Conservation (phyloP, 1,140 invertebrate species). For the Caenorhabditis inopinata region DNA sequence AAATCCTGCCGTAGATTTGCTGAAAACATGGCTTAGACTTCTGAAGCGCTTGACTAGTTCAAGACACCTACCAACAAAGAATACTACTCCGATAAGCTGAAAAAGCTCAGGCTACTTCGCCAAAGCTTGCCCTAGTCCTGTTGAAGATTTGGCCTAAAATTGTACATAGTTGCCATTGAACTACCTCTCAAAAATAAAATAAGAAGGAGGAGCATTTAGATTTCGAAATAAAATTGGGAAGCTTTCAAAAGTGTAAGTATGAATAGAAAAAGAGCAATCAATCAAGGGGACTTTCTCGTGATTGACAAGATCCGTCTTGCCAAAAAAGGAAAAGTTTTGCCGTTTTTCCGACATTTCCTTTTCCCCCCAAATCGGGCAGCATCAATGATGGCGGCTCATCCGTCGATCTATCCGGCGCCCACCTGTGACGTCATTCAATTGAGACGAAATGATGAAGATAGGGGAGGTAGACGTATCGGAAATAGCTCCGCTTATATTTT, state of each 20-base stretch:
- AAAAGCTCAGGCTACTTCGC: too few species aligned
- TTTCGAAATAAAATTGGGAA: too few species aligned
- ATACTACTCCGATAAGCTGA: too few species aligned
- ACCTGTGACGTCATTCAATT: slow-evolving; percentile 5
- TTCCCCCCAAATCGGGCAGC: background rate
- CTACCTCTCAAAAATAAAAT: too few species aligned
- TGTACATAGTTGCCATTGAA: too few species aligned
- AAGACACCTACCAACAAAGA: too few species aligned
- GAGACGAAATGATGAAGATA: slow-evolving; percentile 8
- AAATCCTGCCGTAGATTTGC: too few species aligned
- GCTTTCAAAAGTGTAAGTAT: background rate
- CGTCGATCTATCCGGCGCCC: background rate
- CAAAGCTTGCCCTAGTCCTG: too few species aligned
- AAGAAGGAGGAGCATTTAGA: too few species aligned
- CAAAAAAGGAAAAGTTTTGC: background rate
- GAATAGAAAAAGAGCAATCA: background rate
- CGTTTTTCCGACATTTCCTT: background rate
- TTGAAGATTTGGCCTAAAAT: too few species aligned
- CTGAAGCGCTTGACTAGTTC: too few species aligned
- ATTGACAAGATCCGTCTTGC: background rate
- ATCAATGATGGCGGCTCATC: background rate
- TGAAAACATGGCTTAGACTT: too few species aligned
- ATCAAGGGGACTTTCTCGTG: background rate
- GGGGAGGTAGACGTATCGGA: background rate
- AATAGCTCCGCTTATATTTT: slow-evolving; percentile 33